A percentile compares a stretch with the other conserved stretches of the same genome.
Evolutionary conservation across 2,113 vertebrate species (phyloP).

Genomic region (Poicephalus gulielmi): DNA sequence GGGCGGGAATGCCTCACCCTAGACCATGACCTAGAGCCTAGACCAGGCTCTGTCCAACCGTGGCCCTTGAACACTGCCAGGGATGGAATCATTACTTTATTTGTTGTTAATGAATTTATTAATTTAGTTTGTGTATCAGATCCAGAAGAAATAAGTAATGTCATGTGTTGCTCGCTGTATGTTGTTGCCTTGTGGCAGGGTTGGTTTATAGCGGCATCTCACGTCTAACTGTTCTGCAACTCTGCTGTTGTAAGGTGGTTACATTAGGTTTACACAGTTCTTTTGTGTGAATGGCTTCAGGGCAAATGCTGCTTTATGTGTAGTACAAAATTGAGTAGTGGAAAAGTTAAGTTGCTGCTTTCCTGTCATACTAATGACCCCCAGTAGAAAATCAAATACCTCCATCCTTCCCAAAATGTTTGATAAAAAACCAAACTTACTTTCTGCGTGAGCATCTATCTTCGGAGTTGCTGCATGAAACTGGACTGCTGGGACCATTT

Average conservation of each 20-base stretch:
- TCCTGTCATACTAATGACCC: not conserved
- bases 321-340: not conserved
- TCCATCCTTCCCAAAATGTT: not conserved
- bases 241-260: not conserved
- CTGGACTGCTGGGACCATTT: not conserved
- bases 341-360: not conserved
- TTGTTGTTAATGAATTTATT: not conserved
- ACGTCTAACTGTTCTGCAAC: not conserved
- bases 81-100: not conserved
- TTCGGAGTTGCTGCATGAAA: not conserved
- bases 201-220: not conserved
- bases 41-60: not conserved
- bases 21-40: not conserved
- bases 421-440: not conserved
- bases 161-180: fast-evolving
- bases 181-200: not conserved
- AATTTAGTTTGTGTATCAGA: not conserved
- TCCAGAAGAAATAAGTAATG: not conserved
- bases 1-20: not conserved
- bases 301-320: not conserved
- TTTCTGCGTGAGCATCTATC: not conserved
- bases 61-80: not conserved
- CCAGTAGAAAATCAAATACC: not conserved
- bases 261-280: not conserved
- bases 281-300: not conserved